phyloP scores from a whole-genome alignment of 64 coral and sea anemone genomes.

The Stichodactyla helianthus region DNA sequence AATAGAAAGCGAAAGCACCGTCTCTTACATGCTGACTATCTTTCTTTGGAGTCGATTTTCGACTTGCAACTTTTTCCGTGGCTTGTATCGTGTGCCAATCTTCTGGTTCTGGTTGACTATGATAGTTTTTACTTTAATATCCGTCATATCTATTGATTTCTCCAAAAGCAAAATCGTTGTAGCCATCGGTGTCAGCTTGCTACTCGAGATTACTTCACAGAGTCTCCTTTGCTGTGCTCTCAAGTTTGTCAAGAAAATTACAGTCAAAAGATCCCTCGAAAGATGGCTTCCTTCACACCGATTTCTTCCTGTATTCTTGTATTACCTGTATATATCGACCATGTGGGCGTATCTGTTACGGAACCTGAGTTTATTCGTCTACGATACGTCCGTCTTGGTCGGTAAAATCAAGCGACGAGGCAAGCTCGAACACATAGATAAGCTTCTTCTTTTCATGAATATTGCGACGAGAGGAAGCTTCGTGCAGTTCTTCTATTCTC shows the following conservation, averaged over 20 bases:
- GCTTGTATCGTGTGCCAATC: constrained; percentile 31
- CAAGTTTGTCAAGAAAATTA: constrained; percentile 70
- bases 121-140: constrained; percentile 25
- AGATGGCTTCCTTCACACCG: not conserved
- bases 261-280: constrained; percentile 45
- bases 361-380: constrained; percentile 47
- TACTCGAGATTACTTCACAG: constrained; percentile 51
- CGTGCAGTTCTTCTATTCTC: constrained; percentile 78
- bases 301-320: constrained; percentile 6
- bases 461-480: constrained; percentile 70
- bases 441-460: constrained; percentile 27
- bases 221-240: constrained; percentile 58
- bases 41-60: constrained; percentile 61
- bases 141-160: constrained; percentile 34
- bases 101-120: constrained; percentile 69
- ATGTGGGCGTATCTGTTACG: constrained; percentile 57
- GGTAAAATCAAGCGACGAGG: constrained; percentile 34
- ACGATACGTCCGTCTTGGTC: constrained; percentile 54
- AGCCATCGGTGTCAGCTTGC: constrained; percentile 28
- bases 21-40: constrained; percentile 17
- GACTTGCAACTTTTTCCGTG: constrained; percentile 31
- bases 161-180: not conserved
- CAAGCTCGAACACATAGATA: constrained; percentile 39
- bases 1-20: constrained; percentile 37
- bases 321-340: constrained; percentile 45